phyloP scores from a whole-genome alignment of 2,797 vertebrate species.

The Aulostomus chinensis region DNA sequence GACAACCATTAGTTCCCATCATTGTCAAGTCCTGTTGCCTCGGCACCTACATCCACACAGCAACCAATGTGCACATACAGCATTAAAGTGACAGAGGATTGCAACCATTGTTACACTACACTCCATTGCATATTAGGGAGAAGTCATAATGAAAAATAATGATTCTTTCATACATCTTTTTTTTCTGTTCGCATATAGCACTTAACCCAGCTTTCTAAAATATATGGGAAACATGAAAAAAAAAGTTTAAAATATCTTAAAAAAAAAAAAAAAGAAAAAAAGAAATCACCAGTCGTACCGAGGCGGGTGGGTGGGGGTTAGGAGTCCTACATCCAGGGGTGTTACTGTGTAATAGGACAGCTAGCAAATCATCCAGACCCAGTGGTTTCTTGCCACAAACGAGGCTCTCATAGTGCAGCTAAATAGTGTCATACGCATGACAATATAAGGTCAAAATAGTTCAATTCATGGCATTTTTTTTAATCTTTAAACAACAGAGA shows the following conservation, averaged over 20 bases:
- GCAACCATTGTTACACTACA: conserved; percentile 79
- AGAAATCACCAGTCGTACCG: conserved; percentile 45
- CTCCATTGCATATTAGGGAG: conserved; percentile 82
- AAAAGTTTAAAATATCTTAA: neutral
- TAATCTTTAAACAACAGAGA: conserved; percentile 33
- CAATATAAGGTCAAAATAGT: conserved; percentile 46
- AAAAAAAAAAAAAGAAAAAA: conserved; percentile 29
- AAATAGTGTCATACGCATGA: conserved; percentile 52
- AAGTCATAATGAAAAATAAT: conserved; percentile 75
- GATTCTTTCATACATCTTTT: conserved; percentile 69
- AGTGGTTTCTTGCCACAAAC: conserved; percentile 54
- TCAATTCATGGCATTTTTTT: conserved; percentile 38
- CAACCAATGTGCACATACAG: conserved; percentile 81
- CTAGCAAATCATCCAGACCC: conserved; percentile 39
- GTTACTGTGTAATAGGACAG: conserved; percentile 35
- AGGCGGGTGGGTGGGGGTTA: conserved; percentile 8
- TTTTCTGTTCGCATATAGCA: conserved; percentile 78
- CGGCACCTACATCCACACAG: conserved; percentile 71
- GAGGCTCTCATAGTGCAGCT: conserved; percentile 61
- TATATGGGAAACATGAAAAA: conserved; percentile 58
- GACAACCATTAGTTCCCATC: conserved; percentile 79
- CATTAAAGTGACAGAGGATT: conserved; percentile 84
- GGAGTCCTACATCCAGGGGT: conserved; percentile 23
- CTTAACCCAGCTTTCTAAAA: conserved; percentile 67
- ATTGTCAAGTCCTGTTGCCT: conserved; percentile 79